Conservation (phyloP, 2,888 invertebrate species). For the Pecten maximus region DNA sequence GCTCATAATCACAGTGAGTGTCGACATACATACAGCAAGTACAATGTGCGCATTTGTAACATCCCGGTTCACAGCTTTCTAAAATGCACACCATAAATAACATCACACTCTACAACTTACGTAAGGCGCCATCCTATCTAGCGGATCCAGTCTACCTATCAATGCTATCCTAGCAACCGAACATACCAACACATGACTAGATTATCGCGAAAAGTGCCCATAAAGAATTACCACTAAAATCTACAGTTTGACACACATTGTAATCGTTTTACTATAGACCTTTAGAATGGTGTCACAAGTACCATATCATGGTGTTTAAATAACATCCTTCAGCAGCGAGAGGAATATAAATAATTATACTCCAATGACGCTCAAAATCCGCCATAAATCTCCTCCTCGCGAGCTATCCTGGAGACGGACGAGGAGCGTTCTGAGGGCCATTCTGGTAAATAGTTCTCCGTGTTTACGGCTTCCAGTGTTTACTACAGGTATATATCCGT, state of each 20-base stretch:
- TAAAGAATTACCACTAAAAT: neutral
- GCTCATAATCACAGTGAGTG: no score
- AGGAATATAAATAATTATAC: neutral
- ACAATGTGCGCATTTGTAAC: no score
- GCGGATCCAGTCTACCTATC: no score
- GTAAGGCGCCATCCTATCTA: no score
- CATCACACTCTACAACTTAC: no score
- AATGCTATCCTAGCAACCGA: neutral
- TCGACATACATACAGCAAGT: no score
- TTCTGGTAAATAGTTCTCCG: neutral
- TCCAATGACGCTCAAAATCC: neutral
- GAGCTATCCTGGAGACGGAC: slow-evolving; percentile 15
- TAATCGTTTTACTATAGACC: neutral
- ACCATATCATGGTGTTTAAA: neutral
- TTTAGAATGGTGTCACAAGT: neutral
- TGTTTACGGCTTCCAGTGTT: neutral
- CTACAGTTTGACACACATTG: neutral
- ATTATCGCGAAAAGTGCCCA: neutral
- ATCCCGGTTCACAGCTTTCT: no score
- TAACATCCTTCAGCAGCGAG: neutral
- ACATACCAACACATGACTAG: neutral
- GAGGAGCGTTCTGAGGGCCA: neutral
- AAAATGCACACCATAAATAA: no score
- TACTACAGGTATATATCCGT: neutral
- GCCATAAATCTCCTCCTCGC: neutral